These are phyloP conservation scores for Vanessa cardui DNA, from an alignment of 2,888 invertebrate species.

Conservation along the genomic window DNA sequence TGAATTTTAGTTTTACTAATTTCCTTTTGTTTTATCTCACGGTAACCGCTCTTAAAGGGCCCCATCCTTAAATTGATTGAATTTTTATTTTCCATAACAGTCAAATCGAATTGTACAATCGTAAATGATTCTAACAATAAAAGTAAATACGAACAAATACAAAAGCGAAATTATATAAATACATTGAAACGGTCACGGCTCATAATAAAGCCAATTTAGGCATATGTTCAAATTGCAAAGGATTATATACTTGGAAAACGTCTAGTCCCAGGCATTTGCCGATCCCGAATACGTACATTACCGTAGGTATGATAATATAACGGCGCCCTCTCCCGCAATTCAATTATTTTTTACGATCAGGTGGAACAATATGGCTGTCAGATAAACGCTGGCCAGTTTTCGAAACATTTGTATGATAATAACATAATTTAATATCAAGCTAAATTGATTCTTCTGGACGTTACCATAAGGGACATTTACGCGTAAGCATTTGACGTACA, in stretches of 20 bases:
- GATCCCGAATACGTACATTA: constrained; percentile 40
- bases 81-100: no score
- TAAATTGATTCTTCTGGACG: not conserved
- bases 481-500: not conserved
- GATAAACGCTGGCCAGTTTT: constrained; percentile 56
- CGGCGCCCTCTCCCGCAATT: constrained; percentile 59
- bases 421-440: not conserved
- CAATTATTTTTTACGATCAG: constrained; percentile 81
- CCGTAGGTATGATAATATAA: constrained; percentile 53
- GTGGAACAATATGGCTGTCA: constrained; percentile 66
- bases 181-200: not conserved
- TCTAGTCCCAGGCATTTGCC: constrained; percentile 25
- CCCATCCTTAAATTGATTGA: no score
- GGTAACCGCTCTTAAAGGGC: no score
- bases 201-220: constrained; percentile 4
- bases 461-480: not conserved
- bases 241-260: constrained; percentile 33
- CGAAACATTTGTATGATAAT: constrained; percentile 6
- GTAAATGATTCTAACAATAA: no score
- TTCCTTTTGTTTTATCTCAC: no score
- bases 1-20: no score
- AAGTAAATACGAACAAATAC: no score
- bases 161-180: not conserved
- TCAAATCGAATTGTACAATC: no score
- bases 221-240: constrained; percentile 41